These are phyloP conservation scores for Glyptemys insculpta DNA, from an alignment of 2,797 vertebrate genomes.

Conservation along the genomic window DNA sequence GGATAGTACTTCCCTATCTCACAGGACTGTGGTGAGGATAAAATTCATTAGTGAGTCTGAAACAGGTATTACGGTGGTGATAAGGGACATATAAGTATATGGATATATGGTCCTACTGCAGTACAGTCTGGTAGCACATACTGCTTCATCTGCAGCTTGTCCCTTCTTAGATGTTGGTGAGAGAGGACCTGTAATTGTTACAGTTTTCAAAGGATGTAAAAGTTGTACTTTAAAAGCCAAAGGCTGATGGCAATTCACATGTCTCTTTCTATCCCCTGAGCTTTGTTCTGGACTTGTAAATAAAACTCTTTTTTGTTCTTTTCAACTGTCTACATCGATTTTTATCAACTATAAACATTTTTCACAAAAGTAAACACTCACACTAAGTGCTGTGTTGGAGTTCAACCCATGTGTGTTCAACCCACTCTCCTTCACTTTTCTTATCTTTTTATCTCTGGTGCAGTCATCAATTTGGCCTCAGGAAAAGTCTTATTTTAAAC, in stretches of 20 bases:
- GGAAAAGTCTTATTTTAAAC: background rate
- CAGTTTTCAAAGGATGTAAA: background rate
- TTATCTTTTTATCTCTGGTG: background rate
- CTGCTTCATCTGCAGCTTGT: background rate
- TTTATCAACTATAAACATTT: background rate
- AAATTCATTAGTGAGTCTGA: background rate
- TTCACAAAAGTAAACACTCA: background rate
- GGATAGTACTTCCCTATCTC: background rate
- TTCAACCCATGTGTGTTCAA: background rate
- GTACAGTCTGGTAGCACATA: background rate
- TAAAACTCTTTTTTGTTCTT: background rate
- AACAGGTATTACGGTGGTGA: background rate
- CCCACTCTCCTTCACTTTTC: background rate
- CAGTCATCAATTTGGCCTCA: background rate
- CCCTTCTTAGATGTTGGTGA: background rate
- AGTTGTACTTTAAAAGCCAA: background rate
- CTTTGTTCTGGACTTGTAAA: background rate
- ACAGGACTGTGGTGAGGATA: background rate
- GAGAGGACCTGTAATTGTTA: background rate
- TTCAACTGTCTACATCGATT: background rate
- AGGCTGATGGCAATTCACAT: background rate
- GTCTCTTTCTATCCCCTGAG: background rate
- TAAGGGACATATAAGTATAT: too few relatives aligned
- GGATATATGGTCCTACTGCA: background rate
- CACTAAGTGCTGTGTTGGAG: background rate